Percentiles rank a stretch among this genome's conserved stretches.
phyloP scores from a whole-genome alignment of 30 jellyfish, hydroid and myxozoan genomes.

The Turritopsis dohrnii region DNA sequence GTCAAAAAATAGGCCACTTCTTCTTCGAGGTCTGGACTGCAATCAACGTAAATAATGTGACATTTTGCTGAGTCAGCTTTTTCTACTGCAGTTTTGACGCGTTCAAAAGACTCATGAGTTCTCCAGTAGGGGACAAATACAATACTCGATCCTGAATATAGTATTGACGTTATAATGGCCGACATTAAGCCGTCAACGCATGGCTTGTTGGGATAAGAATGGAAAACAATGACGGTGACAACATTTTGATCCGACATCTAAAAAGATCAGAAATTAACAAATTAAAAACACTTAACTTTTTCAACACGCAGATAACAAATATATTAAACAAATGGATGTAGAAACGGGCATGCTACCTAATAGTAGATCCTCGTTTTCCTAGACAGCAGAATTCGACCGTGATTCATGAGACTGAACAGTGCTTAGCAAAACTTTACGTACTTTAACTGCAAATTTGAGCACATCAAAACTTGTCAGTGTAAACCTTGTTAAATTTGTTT shows the following conservation, averaged over 20 bases:
- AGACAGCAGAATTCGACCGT: too few relatives aligned
- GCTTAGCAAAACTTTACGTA: too few relatives aligned
- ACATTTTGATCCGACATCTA: background rate
- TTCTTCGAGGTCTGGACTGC: constrained; percentile 26
- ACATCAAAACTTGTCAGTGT: too few relatives aligned
- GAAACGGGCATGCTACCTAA: too few relatives aligned
- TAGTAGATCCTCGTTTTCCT: too few relatives aligned
- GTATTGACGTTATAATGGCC: constrained; percentile 16
- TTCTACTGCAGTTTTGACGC: constrained; percentile 3
- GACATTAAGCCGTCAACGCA: constrained; percentile 31
- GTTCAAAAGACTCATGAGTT: constrained; percentile 22
- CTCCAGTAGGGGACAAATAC: constrained; percentile 27
- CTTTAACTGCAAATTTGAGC: too few relatives aligned
- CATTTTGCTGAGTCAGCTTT: background rate
- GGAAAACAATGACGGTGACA: constrained; percentile 21
- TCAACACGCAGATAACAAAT: too few relatives aligned
- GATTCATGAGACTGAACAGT: too few relatives aligned
- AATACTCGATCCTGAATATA: background rate
- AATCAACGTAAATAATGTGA: constrained; percentile 22
- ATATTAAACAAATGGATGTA: too few relatives aligned
- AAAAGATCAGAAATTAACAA: background rate
- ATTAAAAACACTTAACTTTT: background rate
- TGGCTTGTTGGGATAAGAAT: constrained; percentile 23
- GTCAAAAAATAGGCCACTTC: constrained; percentile 6
- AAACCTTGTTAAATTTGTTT: too few relatives aligned